Percentiles rank a stretch among this genome's conserved stretches.
These are phyloP conservation scores for Zophobas atratus DNA, from an alignment of 1,140 invertebrate genomes.

Conservation along the genomic window DNA sequence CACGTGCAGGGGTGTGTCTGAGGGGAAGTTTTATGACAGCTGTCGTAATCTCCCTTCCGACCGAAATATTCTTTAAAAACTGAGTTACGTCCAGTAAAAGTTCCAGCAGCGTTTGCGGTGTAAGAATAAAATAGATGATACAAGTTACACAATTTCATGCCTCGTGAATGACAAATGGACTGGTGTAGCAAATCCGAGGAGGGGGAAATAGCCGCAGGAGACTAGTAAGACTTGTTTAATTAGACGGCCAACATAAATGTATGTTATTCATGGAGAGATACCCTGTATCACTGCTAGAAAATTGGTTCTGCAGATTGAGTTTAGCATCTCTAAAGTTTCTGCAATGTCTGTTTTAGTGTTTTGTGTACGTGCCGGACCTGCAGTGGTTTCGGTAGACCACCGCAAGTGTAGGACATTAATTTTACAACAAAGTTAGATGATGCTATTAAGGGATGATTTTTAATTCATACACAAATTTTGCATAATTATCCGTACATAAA, in stretches of 20 bases:
- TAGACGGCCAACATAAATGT: constrained; percentile 54
- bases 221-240: constrained; percentile 51
- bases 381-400: not conserved
- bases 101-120: not conserved
- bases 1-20: constrained; percentile 37
- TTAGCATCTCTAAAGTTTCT: constrained; percentile 24
- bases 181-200: not conserved
- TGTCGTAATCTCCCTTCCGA: constrained; percentile 11
- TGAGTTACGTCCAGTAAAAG: not conserved
- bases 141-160: constrained; percentile 7
- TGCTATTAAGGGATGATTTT: constrained; percentile 21
- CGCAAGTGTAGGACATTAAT: constrained; percentile 19
- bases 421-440: constrained; percentile 2
- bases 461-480: not conserved
- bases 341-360: constrained; percentile 26
- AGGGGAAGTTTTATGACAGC: constrained; percentile 35
- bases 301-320: constrained; percentile 46
- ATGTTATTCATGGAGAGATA: constrained; percentile 52
- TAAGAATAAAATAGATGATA: not conserved
- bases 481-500: too few relatives aligned
- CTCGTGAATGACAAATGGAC: not conserved
- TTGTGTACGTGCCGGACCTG: constrained; percentile 34
- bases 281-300: constrained; percentile 38
- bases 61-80: constrained; percentile 16
- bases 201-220: constrained; percentile 1